Evolutionary conservation across 2,888 invertebrate species (phyloP), one percentile per base, ranked within the genome.

Genomic region (Abrostola triplasia): DNA sequence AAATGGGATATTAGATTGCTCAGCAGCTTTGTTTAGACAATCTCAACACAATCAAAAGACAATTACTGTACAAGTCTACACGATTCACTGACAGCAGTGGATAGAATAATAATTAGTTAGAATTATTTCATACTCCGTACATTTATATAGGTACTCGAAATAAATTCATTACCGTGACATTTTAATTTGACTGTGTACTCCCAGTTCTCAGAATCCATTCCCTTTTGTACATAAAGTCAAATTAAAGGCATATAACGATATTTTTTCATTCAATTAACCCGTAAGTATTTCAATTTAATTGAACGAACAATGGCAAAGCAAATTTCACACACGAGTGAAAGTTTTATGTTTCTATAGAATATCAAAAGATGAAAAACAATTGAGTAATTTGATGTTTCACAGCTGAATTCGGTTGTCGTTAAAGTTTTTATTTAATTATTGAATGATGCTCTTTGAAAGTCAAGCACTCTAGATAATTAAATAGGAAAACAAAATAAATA

Each of bases 301-400:
- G 35, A 75, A 67, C 36, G 53, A 69, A 55, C 49, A 42, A 70
- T 61, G 24, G n/a, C 5, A 24, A 54, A 69, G 37, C 53, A 51
- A 49, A 42, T 59, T 61, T 61, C 41, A 11, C 41, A 57, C 77
- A 52, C 12, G 64, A 70, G 48, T 67, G 53, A 59, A 70, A 62
- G 63, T 47, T 24, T 44, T 55, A 55, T 57, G 42, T 61, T 58
- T 60, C 44, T 57, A 35, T 42, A 58, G 7, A 37, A 72, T 64
- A 64, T 66, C 62, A 71, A 78, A 69, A 69, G 64, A 40, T 74
- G 61, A 61, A 78, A 70, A 72, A 71, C 75, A 69, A 78, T 62
- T 68, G 62, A 52, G 53, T 66, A 73, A 65, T 64, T n/a, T 64
- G 58, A 67, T 64, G 49, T 63, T 64, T 61, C 38, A 36, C 57